These are phyloP conservation scores for Teinopalpus imperialis DNA, from an alignment of 2,888 invertebrate genomes.

Conservation along the genomic window DNA sequence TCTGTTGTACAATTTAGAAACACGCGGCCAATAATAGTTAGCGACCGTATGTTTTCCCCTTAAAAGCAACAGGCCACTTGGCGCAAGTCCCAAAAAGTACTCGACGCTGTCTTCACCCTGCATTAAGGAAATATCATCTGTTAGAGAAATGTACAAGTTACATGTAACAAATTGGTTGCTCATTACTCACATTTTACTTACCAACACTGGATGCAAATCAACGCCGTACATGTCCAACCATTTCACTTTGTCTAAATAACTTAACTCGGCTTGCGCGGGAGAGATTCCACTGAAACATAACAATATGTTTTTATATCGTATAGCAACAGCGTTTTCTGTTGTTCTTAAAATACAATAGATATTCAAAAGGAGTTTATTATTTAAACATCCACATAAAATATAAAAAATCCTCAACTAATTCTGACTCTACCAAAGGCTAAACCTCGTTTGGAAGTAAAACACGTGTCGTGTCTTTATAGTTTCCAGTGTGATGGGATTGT, in stretches of 20 bases:
- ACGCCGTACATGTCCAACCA: constrained; percentile 99
- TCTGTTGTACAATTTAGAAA: constrained; percentile 97
- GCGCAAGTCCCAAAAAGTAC: constrained; percentile 97
- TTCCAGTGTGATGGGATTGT: too few relatives aligned
- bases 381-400: too few relatives aligned
- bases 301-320: not conserved
- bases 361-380: too few relatives aligned
- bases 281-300: constrained; percentile 87
- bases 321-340: too few relatives aligned
- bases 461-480: too few relatives aligned
- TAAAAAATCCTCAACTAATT: too few relatives aligned
- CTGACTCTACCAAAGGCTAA: too few relatives aligned
- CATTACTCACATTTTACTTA: constrained; percentile 71
- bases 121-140: constrained; percentile 30
- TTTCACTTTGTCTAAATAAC: constrained; percentile 98
- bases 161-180: constrained; percentile 6
- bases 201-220: constrained; percentile 97
- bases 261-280: constrained; percentile 95
- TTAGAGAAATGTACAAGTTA: constrained; percentile 14
- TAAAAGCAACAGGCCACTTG: constrained; percentile 96
- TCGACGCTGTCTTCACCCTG: constrained; percentile 98
- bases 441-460: too few relatives aligned
- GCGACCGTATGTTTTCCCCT: constrained; percentile 98
- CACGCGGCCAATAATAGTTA: constrained; percentile 99
- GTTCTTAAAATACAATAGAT: too few relatives aligned